Conservation (phyloP, 2,888 invertebrate species). For the Amaurobius ferox region DNA sequence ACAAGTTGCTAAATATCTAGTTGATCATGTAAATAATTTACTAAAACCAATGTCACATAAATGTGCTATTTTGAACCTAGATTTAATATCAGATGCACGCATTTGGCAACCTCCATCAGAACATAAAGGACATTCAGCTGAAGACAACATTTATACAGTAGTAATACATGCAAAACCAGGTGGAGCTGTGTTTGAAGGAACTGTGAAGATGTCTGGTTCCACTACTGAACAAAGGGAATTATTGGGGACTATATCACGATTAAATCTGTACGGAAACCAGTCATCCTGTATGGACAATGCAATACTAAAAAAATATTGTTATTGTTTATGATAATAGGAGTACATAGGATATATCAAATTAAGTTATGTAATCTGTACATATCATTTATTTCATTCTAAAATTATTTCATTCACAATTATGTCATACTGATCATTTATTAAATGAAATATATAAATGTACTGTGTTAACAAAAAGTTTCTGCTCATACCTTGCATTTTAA, state of each 20-base stretch:
- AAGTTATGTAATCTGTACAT: too few relatives aligned
- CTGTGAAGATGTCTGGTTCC: constrained; percentile 79
- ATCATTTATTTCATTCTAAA: too few relatives aligned
- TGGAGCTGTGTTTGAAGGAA: constrained; percentile 87
- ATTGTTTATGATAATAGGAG: constrained; percentile 74
- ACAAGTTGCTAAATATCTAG: constrained; percentile 39
- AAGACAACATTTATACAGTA: constrained; percentile 80
- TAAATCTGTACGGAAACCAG: constrained; percentile 78
- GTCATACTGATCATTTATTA: too few relatives aligned
- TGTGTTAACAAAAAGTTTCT: too few relatives aligned
- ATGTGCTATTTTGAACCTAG: constrained; percentile 35
- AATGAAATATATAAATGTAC: too few relatives aligned
- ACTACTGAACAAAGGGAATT: constrained; percentile 79
- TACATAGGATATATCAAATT: background rate
- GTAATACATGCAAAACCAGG: constrained; percentile 84
- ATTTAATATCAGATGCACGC: constrained; percentile 34
- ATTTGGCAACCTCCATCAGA: constrained; percentile 26
- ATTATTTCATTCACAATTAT: too few relatives aligned
- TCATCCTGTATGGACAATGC: constrained; percentile 77
- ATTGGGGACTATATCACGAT: constrained; percentile 82
- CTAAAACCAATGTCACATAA: constrained; percentile 2
- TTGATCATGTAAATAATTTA: constrained; percentile 38
- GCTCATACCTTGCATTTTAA: too few relatives aligned
- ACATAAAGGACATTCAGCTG: constrained; percentile 19
- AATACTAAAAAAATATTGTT: constrained; percentile 77